Conservation (phyloP, 1,140 invertebrate species). For the Bombus pascuorum region DNA sequence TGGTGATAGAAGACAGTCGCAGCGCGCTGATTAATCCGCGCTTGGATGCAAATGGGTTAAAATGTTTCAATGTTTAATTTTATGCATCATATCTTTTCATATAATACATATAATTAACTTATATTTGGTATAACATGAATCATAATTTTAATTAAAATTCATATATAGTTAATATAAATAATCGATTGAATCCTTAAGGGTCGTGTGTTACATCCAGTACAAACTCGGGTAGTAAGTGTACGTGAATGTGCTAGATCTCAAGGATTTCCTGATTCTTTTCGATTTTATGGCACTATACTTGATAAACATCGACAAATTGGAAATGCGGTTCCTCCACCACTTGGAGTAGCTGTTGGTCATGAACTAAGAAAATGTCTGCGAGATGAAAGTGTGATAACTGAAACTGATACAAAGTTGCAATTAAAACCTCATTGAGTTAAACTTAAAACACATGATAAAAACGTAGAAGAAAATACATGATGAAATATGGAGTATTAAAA, state of each 20-base stretch:
- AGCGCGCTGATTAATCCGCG: no score
- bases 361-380: constrained; percentile 87
- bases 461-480: not conserved
- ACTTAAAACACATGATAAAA: not conserved
- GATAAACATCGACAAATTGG: constrained; percentile 94
- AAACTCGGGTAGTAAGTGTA: constrained; percentile 92
- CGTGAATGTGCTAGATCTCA: constrained; percentile 94
- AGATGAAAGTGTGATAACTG: not conserved
- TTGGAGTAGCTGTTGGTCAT: constrained; percentile 89
- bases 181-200: constrained; percentile 79
- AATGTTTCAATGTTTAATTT: not conserved
- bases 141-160: not conserved
- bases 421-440: not conserved
- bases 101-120: not conserved
- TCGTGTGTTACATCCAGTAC: constrained; percentile 91
- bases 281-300: constrained; percentile 89
- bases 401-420: not conserved
- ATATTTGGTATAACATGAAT: not conserved
- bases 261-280: constrained; percentile 91
- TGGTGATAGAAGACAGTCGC: no score
- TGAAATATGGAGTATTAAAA: not conserved
- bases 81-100: not conserved
- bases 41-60: not conserved
- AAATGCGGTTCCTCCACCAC: constrained; percentile 93
- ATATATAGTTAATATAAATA: not conserved